Base-by-base conservation (phyloP, 2,797 vertebrate genomes). In the Typhlichthys eigenmanni region DNA sequence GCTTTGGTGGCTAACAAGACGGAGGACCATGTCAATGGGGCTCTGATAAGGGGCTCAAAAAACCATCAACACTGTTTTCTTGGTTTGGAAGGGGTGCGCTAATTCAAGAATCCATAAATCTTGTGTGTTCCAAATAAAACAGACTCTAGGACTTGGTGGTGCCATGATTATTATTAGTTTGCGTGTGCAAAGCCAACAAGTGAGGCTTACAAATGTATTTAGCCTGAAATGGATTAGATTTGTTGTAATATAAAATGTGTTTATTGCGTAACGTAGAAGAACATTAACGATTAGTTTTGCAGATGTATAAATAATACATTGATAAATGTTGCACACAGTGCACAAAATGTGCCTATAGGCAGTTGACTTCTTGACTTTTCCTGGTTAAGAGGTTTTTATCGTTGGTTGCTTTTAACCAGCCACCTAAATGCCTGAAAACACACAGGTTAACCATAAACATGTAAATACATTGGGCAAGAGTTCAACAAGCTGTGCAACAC, bases 321-420 rank as follows among this genome's bases (percentile, higher is more conserved):
- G 24, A 29, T 29, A 29, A 29, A 4, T 29, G 24, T 29, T 29
- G 24, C 24, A 24, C 24, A 24, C 24, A 24, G 24, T 24, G 24
- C 24, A 29, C 24, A 4, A 29, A 29, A 29, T 29, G 24, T 29
- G 24, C 24, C 24, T 29, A 29, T 29, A 29, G 24, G 24, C 24
- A 29, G 24, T 29, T 29, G 3, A 29, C 3, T 29, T 29, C 24
- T 29, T 29, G 3, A 29, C 24, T 29, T 29, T 29, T 29, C 24
- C 24, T 29, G 24, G 24, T 29, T 29, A 29, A 29, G 24, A 29
- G 16, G 62, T 47, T 75, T 87, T 88, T 79, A 79, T 78, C 72
- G 69, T 60, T 49, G 75, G 78, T 71, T 79, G 68, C 83, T 87
- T 84, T 76, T 61, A 78, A 81, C 80, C 78, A 84, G 81, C 79